Conservation (phyloP, 2,113 vertebrate species). For the Nyctibius bracteatus region DNA sequence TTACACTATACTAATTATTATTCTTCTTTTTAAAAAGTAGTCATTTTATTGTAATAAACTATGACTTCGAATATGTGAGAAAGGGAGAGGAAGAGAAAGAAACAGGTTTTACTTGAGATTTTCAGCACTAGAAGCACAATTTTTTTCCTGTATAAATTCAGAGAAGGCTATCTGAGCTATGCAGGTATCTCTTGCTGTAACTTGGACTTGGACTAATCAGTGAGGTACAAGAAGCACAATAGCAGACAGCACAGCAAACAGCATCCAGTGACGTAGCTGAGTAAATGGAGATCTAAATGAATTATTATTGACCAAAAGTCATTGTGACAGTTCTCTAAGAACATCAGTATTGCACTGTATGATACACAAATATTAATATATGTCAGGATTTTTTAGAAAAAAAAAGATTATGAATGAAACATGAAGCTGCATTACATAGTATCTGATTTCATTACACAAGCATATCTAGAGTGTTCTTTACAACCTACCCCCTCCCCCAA, state of each 20-base stretch:
- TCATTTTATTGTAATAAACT: neutral
- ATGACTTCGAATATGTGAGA: neutral
- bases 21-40: neutral
- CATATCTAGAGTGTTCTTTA: neutral
- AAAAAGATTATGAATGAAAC: neutral
- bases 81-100: neutral
- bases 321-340: neutral
- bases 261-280: neutral
- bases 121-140: neutral
- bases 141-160: neutral
- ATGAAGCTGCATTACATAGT: neutral
- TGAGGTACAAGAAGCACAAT: neutral
- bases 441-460: neutral
- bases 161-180: neutral
- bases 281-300: neutral
- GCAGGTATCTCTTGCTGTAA: neutral
- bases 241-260: neutral
- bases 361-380: neutral
- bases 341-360: neutral
- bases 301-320: neutral
- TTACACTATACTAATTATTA: neutral
- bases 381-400: neutral
- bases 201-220: neutral
- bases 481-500: accelerated
- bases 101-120: neutral